phyloP scores from a whole-genome alignment of 92 coral and sea anemone genomes.

The Umimayanthus kanabou region DNA sequence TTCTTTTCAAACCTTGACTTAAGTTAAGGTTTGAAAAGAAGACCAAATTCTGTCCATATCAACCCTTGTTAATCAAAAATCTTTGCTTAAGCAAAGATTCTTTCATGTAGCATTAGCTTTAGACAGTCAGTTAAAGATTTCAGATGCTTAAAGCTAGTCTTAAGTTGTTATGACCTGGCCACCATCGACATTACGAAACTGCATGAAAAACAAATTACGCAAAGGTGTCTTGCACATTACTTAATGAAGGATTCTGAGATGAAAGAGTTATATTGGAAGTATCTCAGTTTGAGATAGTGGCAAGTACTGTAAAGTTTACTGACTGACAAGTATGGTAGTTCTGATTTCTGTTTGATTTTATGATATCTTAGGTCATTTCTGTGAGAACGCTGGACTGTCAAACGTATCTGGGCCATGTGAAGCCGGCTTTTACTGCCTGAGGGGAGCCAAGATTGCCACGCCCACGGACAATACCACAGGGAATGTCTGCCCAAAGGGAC shows the following conservation, averaged over 20 bases:
- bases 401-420: slow-evolving; percentile 89
- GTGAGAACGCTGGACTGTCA: slow-evolving; percentile 70
- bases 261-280: background rate
- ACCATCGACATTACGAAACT: background rate
- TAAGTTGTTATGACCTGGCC: too few species aligned
- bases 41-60: too few species aligned
- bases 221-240: background rate
- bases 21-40: too few species aligned
- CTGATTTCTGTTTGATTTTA: background rate
- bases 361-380: slow-evolving; percentile 69
- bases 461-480: slow-evolving; percentile 92
- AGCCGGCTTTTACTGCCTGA: slow-evolving; percentile 82
- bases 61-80: too few species aligned
- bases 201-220: background rate
- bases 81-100: background rate
- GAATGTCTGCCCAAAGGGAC: slow-evolving; percentile 83
- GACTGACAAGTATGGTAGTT: too few species aligned
- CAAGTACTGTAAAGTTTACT: too few species aligned
- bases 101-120: background rate
- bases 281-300: background rate
- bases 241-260: background rate
- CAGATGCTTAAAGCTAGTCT: too few species aligned
- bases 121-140: background rate
- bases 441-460: slow-evolving; percentile 81
- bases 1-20: too few species aligned